These are phyloP conservation scores for Coelinius sp. DNA, from an alignment of 2,888 invertebrate genomes.

Conservation along the genomic window DNA sequence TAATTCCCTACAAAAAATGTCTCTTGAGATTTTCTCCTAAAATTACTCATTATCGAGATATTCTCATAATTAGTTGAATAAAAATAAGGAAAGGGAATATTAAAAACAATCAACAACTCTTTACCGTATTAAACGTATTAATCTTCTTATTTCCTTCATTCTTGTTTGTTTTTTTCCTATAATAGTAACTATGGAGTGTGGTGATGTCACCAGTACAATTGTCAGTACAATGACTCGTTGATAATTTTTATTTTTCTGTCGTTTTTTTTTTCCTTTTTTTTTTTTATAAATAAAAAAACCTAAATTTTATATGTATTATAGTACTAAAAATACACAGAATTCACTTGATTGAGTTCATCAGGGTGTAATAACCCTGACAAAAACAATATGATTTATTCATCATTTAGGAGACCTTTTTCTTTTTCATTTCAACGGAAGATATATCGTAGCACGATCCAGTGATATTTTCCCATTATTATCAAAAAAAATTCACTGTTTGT, in stretches of 20 bases:
- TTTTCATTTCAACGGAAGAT: background rate
- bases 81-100: background rate
- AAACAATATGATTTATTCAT: background rate
- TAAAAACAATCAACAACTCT: constrained; percentile 43
- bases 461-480: constrained; percentile 13
- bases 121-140: constrained; percentile 56
- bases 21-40: no score
- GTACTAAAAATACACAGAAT: constrained; percentile 8
- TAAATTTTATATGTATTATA: constrained; percentile 9
- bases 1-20: no score
- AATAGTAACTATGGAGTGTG: constrained; percentile 24
- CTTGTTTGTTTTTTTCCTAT: background rate
- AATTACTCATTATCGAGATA: no score
- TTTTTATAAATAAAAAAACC: constrained; percentile 16
- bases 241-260: background rate
- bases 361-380: background rate
- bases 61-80: background rate
- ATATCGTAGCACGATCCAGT: background rate
- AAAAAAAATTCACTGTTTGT: no score
- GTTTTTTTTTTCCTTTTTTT: background rate
- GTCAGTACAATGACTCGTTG: constrained; percentile 6
- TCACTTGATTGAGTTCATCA: background rate
- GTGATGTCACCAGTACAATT: constrained; percentile 21
- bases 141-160: constrained; percentile 26
- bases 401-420: background rate